These are phyloP conservation scores for Chrysolina oricalcia DNA, from an alignment of 2,888 invertebrate genomes.

Conservation along the genomic window DNA sequence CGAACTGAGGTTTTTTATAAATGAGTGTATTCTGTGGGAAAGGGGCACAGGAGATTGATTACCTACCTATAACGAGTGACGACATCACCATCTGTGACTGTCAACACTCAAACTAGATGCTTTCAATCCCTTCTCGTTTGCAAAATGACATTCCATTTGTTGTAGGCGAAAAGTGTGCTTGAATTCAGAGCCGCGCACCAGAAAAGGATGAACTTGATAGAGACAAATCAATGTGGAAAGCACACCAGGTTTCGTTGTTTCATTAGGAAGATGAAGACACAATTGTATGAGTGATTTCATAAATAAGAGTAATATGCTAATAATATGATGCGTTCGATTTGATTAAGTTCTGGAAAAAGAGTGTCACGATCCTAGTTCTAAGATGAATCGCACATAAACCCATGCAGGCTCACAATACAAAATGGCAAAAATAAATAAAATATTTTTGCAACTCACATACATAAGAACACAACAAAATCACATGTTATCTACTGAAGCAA, in stretches of 20 bases:
- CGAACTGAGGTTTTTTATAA: slow-evolving; percentile 21
- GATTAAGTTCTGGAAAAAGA: too few relatives aligned
- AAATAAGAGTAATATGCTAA: too few relatives aligned
- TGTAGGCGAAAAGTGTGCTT: slow-evolving; percentile 24
- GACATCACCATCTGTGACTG: slow-evolving; percentile 64
- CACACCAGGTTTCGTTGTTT: background rate
- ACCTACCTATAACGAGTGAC: slow-evolving; percentile 55
- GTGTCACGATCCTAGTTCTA: too few relatives aligned
- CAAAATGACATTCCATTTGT: slow-evolving; percentile 46
- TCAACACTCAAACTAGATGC: slow-evolving; percentile 63
- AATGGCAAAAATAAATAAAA: too few relatives aligned
- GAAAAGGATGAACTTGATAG: slow-evolving; percentile 10
- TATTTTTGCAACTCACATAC: too few relatives aligned
- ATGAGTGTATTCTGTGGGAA: slow-evolving; percentile 28
- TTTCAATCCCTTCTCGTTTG: slow-evolving; percentile 59
- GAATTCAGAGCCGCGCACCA: slow-evolving; percentile 23
- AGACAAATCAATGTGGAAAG: background rate
- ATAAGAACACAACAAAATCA: too few relatives aligned
- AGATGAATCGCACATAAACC: too few relatives aligned
- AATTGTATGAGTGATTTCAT: too few relatives aligned
- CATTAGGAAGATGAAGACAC: background rate
- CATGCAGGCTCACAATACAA: too few relatives aligned
- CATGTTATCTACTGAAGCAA: too few relatives aligned
- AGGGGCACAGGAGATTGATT: slow-evolving; percentile 58
- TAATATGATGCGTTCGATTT: too few relatives aligned